phyloP scores from a whole-genome alignment of 1,140 invertebrate genomes.

The Laodelphax striatellus region DNA sequence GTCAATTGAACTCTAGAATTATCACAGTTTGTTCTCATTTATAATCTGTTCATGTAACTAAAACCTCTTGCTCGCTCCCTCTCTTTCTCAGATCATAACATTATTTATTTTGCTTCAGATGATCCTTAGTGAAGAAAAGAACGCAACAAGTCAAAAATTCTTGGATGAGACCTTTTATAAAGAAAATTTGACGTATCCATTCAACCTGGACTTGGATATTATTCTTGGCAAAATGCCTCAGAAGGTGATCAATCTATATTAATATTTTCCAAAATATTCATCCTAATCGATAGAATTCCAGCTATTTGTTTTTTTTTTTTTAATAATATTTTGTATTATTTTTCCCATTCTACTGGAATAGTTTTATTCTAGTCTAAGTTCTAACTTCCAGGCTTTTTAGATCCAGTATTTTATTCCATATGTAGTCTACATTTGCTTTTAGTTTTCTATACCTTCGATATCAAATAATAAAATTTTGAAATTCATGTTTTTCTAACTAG shows the following conservation, averaged over 20 bases:
- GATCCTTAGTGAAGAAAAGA: conserved; percentile 51
- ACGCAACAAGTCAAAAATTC: conserved; percentile 30
- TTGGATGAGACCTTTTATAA: conserved; percentile 25
- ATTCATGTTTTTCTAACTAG: conserved; percentile 29
- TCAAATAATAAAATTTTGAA: no score
- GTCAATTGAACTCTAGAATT: no score
- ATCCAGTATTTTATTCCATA: no score
- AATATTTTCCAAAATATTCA: neutral
- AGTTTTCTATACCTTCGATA: no score
- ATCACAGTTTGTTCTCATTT: no score
- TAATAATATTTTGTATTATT: neutral
- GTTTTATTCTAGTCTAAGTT: neutral
- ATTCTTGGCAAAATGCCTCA: conserved; percentile 80
- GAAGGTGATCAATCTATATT: conserved; percentile 40
- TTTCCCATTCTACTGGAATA: neutral
- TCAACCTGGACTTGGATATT: conserved; percentile 80
- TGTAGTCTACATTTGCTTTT: no score
- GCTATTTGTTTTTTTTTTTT: neutral
- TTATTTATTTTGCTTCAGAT: conserved; percentile 29
- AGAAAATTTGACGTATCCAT: conserved; percentile 42
- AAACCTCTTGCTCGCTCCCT: no score
- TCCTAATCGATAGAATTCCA: neutral
- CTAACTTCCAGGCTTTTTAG: no score
- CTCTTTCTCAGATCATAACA: no score
- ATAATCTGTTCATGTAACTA: no score